These are phyloP conservation scores for Blastobasis adustella DNA, from an alignment of 2,888 invertebrate species.

Conservation along the genomic window DNA sequence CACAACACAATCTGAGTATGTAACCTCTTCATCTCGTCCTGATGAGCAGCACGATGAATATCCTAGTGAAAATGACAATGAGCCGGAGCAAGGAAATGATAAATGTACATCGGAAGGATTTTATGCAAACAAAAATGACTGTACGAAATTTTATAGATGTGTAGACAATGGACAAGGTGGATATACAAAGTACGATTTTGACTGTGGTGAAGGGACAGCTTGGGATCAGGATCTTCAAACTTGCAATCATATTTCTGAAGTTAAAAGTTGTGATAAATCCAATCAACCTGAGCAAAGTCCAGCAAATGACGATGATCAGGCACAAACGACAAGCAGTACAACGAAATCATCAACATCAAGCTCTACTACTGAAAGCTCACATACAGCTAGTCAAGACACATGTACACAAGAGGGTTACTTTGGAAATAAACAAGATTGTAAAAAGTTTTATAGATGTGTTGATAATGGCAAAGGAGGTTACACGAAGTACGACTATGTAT, in stretches of 20 bases:
- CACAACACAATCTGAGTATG: slow-evolving; percentile 13
- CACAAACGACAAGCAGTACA: slow-evolving; percentile 18
- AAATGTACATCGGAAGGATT: slow-evolving; percentile 64
- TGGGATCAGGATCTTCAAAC: slow-evolving; percentile 70
- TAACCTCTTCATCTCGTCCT: slow-evolving; percentile 11
- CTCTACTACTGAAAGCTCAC: slow-evolving; percentile 17
- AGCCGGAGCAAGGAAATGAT: slow-evolving; percentile 15
- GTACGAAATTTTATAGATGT: slow-evolving; percentile 67
- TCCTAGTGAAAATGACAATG: slow-evolving; percentile 13
- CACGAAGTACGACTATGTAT: slow-evolving; percentile 76
- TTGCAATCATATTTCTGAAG: slow-evolving; percentile 72
- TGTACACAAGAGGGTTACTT: slow-evolving; percentile 78
- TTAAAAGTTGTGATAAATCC: slow-evolving; percentile 34
- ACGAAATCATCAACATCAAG: slow-evolving; percentile 20
- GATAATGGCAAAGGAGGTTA: slow-evolving; percentile 75
- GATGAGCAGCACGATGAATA: slow-evolving; percentile 14
- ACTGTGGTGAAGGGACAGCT: slow-evolving; percentile 74
- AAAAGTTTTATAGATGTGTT: slow-evolving; percentile 81
- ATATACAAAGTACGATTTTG: slow-evolving; percentile 70
- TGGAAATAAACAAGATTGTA: slow-evolving; percentile 75
- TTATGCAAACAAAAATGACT: slow-evolving; percentile 55
- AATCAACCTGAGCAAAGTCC: slow-evolving; percentile 18
- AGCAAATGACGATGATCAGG: slow-evolving; percentile 28
- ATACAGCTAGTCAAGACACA: slow-evolving; percentile 26
- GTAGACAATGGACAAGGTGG: slow-evolving; percentile 55